Percentiles rank a stretch among this genome's conserved stretches.
Conservation (phyloP, 37 sponge, comb jelly and placozoan genomes). For the Cliona cf. orientalis region DNA sequence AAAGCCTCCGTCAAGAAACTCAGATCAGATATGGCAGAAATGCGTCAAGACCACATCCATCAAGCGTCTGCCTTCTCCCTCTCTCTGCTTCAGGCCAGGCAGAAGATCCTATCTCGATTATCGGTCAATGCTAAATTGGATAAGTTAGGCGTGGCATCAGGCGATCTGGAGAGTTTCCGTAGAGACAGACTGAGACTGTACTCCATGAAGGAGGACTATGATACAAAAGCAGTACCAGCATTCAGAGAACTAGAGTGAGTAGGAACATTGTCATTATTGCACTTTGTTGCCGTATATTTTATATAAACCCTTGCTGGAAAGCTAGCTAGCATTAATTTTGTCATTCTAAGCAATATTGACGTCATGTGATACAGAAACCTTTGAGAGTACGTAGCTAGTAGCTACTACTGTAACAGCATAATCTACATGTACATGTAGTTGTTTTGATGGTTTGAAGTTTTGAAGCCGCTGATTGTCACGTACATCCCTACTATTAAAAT, state of each 20-base stretch:
- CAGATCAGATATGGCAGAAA: conserved; percentile 8
- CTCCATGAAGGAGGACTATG: conserved; percentile 44
- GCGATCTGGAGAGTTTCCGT: conserved; percentile 8
- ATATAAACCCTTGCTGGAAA: too few relatives aligned
- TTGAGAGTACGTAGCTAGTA: not conserved
- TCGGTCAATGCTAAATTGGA: not conserved
- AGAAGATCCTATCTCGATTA: conserved; percentile 23
- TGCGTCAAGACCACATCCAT: conserved; percentile 14
- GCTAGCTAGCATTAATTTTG: too few relatives aligned
- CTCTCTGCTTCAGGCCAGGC: conserved; percentile 2
- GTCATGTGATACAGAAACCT: not conserved
- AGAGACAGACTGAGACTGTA: conserved; percentile 48
- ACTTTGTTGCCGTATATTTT: too few relatives aligned
- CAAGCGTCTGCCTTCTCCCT: conserved; percentile 20
- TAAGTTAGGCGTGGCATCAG: not conserved
- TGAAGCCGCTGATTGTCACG: too few relatives aligned
- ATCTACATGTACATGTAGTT: not conserved
- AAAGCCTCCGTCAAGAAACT: not conserved
- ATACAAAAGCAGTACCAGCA: conserved; percentile 4
- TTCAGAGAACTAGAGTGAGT: conserved; percentile 67
- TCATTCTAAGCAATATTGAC: too few relatives aligned
- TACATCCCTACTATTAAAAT: too few relatives aligned
- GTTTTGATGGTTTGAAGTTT: not conserved
- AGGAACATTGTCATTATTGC: not conserved
- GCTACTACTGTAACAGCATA: not conserved